Evolutionary conservation across 2,888 invertebrate species (phyloP), one percentile per base, ranked within the genome.

Genomic region (Ennomos erosarius): DNA sequence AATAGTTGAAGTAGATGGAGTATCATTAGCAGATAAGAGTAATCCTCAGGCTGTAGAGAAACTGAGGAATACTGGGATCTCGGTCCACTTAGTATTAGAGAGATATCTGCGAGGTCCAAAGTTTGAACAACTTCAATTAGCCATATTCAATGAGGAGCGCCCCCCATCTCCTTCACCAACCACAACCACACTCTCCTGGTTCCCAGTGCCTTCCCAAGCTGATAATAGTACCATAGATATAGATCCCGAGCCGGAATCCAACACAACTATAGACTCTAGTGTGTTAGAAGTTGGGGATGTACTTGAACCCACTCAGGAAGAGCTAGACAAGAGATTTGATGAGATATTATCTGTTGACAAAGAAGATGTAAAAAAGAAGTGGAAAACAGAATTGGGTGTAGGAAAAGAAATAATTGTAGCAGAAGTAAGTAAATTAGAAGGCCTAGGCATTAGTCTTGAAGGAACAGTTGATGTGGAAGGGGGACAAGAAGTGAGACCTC

Each of bases 401-500:
- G 96, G 97, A 62, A 96, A 96, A 75, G 96, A 98, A 84, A 97
- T 99, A 81, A 95, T 98, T 82, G 96, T 99, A 69, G 98, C 98
- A 59, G 98, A 99, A 91, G 93, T 99, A 70, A 96, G 96, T 75
- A 99, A 99, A 93, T 95, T 98, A 75, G 96, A 96, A 76, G 99
- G 98, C 51, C 94, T 99, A 66, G 99, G 99, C 6, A 99, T 99
- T 76, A 99, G 98, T 84, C 93, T 99, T 66, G 99, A 99, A 90
- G 99, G 99, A 36, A 99, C 99, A 0, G 99, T 99, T 10, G 99
- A 99, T 81, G 99, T 99, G 26, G 99, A 99, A 90, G 97, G 97
- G 73, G 99, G 99, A 2, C 95, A 97, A 71, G 99, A 99, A 92
- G 95, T 99, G 40, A 94, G 99, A 71, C 99, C 99, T n/a, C 99